Evolutionary conservation across 2,113 vertebrate species (phyloP), one percentile per base, ranked within the genome.

Genomic region (Sminthopsis crassicaudata): DNA sequence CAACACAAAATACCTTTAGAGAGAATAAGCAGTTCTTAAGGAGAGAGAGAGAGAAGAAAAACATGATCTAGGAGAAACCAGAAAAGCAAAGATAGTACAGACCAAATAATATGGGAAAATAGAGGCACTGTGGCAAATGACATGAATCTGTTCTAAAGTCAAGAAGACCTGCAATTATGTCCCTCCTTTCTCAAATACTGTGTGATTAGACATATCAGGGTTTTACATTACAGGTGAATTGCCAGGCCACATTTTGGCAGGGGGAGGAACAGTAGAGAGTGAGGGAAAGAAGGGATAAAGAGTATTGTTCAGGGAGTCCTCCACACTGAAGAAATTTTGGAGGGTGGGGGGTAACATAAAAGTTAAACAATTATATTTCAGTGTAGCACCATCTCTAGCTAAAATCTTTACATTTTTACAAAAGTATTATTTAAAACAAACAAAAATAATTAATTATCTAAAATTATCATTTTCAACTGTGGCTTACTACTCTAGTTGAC

Each of bases 11-110:
- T 57, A 92, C 16, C 91, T 84, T 76, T 42, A 90, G 27, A n/a
- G 90, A 36, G 36, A 94, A 26, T 11, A 22, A 94, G 60, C 48
- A 55, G 95, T 84, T 91, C 48, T 30, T 27, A 89, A 89, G 42
- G 90, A 96, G 55, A n/a, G 46, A 96, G 55, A n/a, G 46, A 89
- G 91, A 93, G 42, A 57, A 27, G 16, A 88, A 93, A 95, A 50
- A 96, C n/a, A 92, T 2, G 93, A 94, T 2, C 8, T 92, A 92
- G 12, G 90, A 16, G 0, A 90, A 96, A 93, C 60, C 6, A 84
- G 19, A 23, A 26, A 90, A 92, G 11, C 88, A 90, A 53, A 93
- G 92, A 46, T n/a, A 76, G 42, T 42, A n/a, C 19, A 76, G 67
- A 76, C 67, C 14, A 76, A 22, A 76, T n/a, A n/a, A 76, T n/a